These are phyloP conservation scores for Lymantria dispar DNA, from an alignment of 2,888 invertebrate species.

Conservation along the genomic window DNA sequence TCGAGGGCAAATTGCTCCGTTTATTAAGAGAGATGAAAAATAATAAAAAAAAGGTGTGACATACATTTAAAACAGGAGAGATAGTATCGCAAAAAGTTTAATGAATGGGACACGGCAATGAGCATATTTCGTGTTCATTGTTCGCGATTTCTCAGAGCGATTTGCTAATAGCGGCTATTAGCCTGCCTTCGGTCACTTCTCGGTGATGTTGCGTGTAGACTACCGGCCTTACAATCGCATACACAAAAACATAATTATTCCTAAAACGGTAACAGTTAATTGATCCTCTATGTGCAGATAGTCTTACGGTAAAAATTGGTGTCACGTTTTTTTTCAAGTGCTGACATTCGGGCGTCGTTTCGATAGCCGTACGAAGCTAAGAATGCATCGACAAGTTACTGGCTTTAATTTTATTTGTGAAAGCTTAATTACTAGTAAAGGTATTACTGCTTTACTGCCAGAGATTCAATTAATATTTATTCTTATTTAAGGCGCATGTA, in stretches of 20 bases:
- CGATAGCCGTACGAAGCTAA: no score
- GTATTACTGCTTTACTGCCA: slow-evolving; percentile 27
- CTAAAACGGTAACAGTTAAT: slow-evolving; percentile 75
- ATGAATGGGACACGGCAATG: slow-evolving; percentile 70
- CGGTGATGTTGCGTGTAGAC: slow-evolving; percentile 59
- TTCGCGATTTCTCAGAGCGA: slow-evolving; percentile 73
- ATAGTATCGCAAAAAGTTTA: slow-evolving; percentile 65
- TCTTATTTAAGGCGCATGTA: slow-evolving; percentile 23
- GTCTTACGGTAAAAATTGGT: slow-evolving; percentile 63
- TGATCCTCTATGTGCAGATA: slow-evolving; percentile 56
- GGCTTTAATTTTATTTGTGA: slow-evolving; percentile 38
- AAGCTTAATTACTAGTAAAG: slow-evolving; percentile 37
- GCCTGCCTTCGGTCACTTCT: slow-evolving; percentile 56
- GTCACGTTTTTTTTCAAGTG: slow-evolving; percentile 51
- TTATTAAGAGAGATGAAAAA: slow-evolving; percentile 53
- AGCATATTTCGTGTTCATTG: slow-evolving; percentile 76
- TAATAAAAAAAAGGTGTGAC: slow-evolving; percentile 57
- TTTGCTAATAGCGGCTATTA: slow-evolving; percentile 76
- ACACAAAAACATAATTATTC: slow-evolving; percentile 73
- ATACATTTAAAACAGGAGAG: slow-evolving; percentile 65
- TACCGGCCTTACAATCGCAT: slow-evolving; percentile 56
- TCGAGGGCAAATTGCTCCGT: slow-evolving; percentile 58
- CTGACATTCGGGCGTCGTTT: slow-evolving; percentile 38
- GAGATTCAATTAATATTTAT: slow-evolving; percentile 24
- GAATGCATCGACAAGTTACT: slow-evolving; percentile 46